These are phyloP conservation scores for Trichomycterus rosablanca DNA, from an alignment of 2,113 vertebrate species.

Conservation along the genomic window DNA sequence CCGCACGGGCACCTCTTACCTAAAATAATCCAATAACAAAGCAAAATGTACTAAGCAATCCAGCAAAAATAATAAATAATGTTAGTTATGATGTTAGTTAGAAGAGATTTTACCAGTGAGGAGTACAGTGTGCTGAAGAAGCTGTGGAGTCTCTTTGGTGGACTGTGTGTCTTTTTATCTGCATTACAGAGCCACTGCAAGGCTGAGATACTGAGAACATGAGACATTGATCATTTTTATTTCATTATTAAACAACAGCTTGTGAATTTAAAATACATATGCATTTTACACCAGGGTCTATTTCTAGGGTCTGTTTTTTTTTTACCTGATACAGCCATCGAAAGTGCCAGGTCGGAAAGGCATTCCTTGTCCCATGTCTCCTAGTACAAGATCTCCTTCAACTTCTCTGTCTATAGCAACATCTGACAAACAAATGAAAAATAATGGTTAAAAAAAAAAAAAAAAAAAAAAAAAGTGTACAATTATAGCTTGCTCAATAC, in stretches of 20 bases:
- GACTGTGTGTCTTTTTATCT: constrained; percentile 85
- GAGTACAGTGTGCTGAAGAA: constrained; percentile 92
- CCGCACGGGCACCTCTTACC: constrained; percentile 81
- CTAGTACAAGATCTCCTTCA: constrained; percentile 84
- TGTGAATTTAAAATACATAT: too few relatives aligned
- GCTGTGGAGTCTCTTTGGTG: constrained; percentile 79
- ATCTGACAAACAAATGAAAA: constrained; percentile 65
- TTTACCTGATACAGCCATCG: constrained; percentile 91
- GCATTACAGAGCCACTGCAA: constrained; percentile 97
- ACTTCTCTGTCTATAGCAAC: constrained; percentile 86
- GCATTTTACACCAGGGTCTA: too few relatives aligned
- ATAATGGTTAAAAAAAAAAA: background rate
- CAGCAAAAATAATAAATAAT: too few relatives aligned
- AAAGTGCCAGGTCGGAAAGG: constrained; percentile 87
- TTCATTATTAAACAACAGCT: too few relatives aligned
- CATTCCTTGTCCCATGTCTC: constrained; percentile 87
- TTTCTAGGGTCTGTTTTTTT: too few relatives aligned
- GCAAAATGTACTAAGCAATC: too few relatives aligned
- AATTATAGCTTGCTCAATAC: too few relatives aligned
- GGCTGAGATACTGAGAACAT: constrained; percentile 80
- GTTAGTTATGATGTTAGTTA: background rate
- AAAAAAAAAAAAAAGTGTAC: too few relatives aligned
- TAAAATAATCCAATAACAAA: constrained; percentile 46
- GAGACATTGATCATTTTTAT: background rate
- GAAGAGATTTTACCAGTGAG: constrained; percentile 69